A percentile compares a stretch with the other conserved stretches of the same genome.
Conservation (phyloP, 2,113 vertebrate genomes). For the Hypomesus transpacificus region DNA sequence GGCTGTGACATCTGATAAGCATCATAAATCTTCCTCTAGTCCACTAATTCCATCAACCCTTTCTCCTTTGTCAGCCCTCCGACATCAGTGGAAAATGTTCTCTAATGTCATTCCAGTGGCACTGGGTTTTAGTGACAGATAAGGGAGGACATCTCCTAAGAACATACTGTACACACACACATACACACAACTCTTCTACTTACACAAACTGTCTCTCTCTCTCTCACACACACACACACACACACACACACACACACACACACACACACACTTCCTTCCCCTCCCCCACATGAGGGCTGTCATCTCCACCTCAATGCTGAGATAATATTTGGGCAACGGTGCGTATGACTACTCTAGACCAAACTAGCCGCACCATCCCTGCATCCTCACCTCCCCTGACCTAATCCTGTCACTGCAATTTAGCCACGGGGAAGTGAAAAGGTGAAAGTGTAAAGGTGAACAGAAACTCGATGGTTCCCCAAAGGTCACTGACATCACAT, state of each 20-base stretch:
- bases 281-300: constrained; percentile 46
- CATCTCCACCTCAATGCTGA: constrained; percentile 42
- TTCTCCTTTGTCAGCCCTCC: not conserved
- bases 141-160: constrained; percentile 26
- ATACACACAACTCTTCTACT: not conserved
- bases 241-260: constrained; percentile 10
- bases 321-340: constrained; percentile 40
- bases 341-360: constrained; percentile 16
- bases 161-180: constrained; percentile 29
- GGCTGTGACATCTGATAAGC: constrained; percentile 58
- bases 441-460: constrained; percentile 48
- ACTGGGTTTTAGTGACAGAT: constrained; percentile 31
- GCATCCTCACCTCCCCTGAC: constrained; percentile 44
- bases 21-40: constrained; percentile 6
- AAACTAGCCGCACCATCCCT: constrained; percentile 18
- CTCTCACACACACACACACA: constrained; percentile 28
- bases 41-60: constrained; percentile 16
- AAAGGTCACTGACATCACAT: constrained; percentile 23
- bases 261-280: constrained; percentile 13
- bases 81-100: not conserved
- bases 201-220: constrained; percentile 4
- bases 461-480: constrained; percentile 6
- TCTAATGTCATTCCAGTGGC: constrained; percentile 36
- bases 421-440: constrained; percentile 53
- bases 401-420: constrained; percentile 55